Conservation (phyloP, 2,113 vertebrate genomes). For the Podiceps cristatus region DNA sequence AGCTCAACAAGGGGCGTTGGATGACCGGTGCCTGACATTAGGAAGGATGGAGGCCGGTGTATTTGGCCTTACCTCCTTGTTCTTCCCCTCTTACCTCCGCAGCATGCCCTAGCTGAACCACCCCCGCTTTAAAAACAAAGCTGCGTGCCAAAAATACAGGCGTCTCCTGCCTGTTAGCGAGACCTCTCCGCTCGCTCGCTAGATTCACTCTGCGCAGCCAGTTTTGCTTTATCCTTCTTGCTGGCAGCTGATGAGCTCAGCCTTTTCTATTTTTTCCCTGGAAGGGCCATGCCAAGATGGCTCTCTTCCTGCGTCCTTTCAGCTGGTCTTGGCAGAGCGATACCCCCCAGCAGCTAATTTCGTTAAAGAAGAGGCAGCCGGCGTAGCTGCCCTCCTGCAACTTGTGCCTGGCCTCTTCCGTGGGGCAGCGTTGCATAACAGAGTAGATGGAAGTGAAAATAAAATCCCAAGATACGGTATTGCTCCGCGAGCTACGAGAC, state of each 20-base stretch:
- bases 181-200: background rate
- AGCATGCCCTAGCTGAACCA: background rate
- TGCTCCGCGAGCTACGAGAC: background rate
- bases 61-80: background rate
- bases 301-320: constrained; percentile 53
- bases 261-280: background rate
- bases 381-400: background rate
- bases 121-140: background rate
- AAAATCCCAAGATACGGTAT: background rate
- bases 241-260: constrained; percentile 43
- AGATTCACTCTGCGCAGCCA: background rate
- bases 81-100: background rate
- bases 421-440: background rate
- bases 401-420: background rate
- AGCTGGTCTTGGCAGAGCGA: constrained; percentile 16
- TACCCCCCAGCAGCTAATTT: constrained; percentile 44
- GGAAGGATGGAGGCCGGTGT: background rate
- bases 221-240: background rate
- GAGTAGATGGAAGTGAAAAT: background rate
- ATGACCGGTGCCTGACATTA: background rate
- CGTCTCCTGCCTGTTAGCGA: background rate
- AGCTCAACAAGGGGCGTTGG: background rate
- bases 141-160: background rate
- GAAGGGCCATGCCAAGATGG: constrained; percentile 34
- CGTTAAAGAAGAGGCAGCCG: background rate